Base-by-base conservation (phyloP, 2,113 vertebrate genomes). In the Phyllopteryx taeniolatus region DNA sequence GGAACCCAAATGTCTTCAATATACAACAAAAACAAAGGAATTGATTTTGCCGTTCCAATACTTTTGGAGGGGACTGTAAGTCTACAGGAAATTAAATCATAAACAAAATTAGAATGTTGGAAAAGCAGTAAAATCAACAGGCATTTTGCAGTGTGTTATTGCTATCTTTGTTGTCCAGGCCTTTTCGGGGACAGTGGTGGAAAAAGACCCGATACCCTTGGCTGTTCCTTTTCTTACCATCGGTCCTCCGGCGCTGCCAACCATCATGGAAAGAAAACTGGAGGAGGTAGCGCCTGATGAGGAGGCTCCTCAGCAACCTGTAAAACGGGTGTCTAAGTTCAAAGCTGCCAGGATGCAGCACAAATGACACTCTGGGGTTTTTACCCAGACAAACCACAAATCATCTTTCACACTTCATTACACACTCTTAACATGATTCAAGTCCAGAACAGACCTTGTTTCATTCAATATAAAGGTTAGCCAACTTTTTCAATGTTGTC, bases 111-210 rank as follows among this genome's bases (percentile, higher is more conserved):
- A 46, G 44, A 20, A 4, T 51, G 49, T 51, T 51, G 49, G 15
- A 15, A 49, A 49, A 17, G 14, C 2, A 17, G 7, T 20, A 14
- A 56, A 10, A 56, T 56, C 53, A 56, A 56, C 53, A 56, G 53
- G 9, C 53, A 56, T 10, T 56, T 54, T n/a, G 20, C 19, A 27
- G 12, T 15, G 20, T 17, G 76, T n/a, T 19, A 4, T 44, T 68
- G 39, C 33, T n/a, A 5, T 68, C 19, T 57, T 69, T 56, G 17
- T 42, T 15, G 2, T 27, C 31, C 68, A 98, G 98, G 95, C 98
- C 15, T 99, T 99, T 93, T 99, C 96, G 31, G 96, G 98, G 68
- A 98, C 93, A 0, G 98, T 99, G 44, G 90, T 98, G 68, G 98
- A 99, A 84, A 99, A 99, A 82, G 96, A 99, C 75, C 94, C 94